Percentiles rank a stretch among this genome's conserved stretches.
phyloP scores from a whole-genome alignment of 2,113 vertebrate genomes.

The Siniperca chuatsi region DNA sequence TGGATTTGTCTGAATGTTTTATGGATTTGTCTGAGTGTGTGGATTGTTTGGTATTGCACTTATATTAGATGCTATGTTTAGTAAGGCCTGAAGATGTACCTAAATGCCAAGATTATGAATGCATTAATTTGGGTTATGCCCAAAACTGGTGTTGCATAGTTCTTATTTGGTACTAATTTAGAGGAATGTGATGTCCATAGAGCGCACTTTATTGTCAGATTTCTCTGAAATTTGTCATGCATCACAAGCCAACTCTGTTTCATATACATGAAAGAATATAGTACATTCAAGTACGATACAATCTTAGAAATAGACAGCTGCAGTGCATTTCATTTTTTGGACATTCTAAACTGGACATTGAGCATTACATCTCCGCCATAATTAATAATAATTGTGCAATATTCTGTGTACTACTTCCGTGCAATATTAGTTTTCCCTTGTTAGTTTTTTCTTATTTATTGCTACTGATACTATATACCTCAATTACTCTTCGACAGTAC shows the following conservation, averaged over 20 bases:
- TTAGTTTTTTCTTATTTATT: too few species aligned
- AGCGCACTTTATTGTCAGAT: background rate
- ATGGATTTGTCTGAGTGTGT: background rate
- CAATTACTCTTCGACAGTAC: too few species aligned
- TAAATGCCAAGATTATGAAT: background rate
- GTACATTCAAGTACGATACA: background rate
- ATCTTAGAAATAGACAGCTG: background rate
- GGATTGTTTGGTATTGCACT: background rate
- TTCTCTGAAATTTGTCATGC: background rate
- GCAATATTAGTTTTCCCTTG: too few species aligned
- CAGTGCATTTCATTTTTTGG: background rate
- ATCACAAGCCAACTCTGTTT: background rate
- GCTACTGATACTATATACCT: too few species aligned
- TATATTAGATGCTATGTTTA: background rate
- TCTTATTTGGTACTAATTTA: background rate
- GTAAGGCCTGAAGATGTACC: background rate
- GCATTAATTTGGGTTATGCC: background rate
- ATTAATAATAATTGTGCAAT: too few species aligned
- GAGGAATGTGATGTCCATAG: background rate
- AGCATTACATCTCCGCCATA: too few species aligned
- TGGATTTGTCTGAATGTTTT: background rate
- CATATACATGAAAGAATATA: background rate
- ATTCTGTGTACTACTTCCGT: too few species aligned
- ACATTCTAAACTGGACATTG: too few species aligned
- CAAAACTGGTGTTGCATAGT: background rate